Evolutionary conservation across 2,888 invertebrate species (phyloP).

Genomic region (Stegana nigrithorax): DNA sequence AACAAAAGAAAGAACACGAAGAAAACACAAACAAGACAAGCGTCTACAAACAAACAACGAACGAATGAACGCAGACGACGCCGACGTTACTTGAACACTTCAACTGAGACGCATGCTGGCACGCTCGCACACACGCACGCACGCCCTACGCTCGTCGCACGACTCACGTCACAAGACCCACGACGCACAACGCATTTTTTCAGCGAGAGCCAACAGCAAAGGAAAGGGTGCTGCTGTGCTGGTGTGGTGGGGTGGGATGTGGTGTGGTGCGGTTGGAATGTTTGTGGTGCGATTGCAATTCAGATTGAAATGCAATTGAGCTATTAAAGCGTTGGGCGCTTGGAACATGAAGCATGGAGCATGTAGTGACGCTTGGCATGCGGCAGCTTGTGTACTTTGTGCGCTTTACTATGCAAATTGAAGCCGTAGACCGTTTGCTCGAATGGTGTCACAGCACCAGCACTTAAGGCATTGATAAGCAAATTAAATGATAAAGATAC

Average conservation of each 20-base stretch:
- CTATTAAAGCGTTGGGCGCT: constrained; percentile 41
- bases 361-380: no score
- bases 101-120: neutral
- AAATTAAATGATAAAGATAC: constrained; percentile 38
- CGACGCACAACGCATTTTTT: no score
- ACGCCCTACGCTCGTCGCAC: no score
- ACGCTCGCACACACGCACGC: neutral
- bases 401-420: neutral
- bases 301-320: constrained; percentile 53
- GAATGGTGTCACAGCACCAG: constrained; percentile 41
- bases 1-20: neutral
- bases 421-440: constrained; percentile 21
- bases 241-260: no score
- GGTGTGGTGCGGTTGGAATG: no score
- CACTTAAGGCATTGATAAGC: constrained; percentile 30
- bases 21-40: neutral
- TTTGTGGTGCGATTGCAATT: constrained; percentile 43
- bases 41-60: neutral
- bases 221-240: neutral
- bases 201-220: neutral
- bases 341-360: neutral
- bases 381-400: neutral
- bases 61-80: neutral
- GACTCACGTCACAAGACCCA: no score
- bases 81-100: no score